Evolutionary conservation across 2,888 invertebrate species (phyloP).

Genomic region (Drosophila mulleri): DNA sequence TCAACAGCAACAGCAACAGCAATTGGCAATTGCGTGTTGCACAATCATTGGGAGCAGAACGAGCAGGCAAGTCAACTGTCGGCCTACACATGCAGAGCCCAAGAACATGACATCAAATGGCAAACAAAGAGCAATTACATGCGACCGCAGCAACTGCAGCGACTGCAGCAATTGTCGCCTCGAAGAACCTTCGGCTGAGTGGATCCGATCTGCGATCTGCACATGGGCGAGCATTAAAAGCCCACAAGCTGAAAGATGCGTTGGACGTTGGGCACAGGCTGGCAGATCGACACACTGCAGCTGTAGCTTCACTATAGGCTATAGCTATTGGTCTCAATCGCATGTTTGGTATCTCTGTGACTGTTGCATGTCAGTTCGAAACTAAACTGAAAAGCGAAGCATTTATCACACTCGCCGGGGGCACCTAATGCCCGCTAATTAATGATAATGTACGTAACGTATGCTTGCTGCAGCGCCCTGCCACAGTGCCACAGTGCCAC

Average conservation of each 20-base stretch:
- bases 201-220: slow-evolving; percentile 30
- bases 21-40: slow-evolving; percentile 75
- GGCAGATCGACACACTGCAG: slow-evolving; percentile 8
- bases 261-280: slow-evolving; percentile 55
- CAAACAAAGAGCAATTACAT: slow-evolving; percentile 78
- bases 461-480: slow-evolving; percentile 9
- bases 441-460: slow-evolving; percentile 56
- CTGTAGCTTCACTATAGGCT: background rate
- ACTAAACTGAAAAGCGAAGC: slow-evolving; percentile 42
- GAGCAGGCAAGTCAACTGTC: slow-evolving; percentile 40
- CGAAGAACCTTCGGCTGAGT: slow-evolving; percentile 29
- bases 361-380: slow-evolving; percentile 71
- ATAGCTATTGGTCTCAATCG: background rate
- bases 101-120: slow-evolving; percentile 78
- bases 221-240: slow-evolving; percentile 68
- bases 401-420: slow-evolving; percentile 42
- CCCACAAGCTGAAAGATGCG: slow-evolving; percentile 68
- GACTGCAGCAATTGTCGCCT: slow-evolving; percentile 12
- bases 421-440: slow-evolving; percentile 56
- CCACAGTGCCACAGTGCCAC: slow-evolving; percentile 30
- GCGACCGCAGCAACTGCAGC: slow-evolving; percentile 27
- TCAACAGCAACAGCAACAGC: slow-evolving; percentile 18
- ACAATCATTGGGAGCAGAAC: slow-evolving; percentile 67
- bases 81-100: slow-evolving; percentile 62
- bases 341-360: slow-evolving; percentile 1